Conservation (phyloP, 2,113 vertebrate genomes). For the Etheostoma spectabile region DNA sequence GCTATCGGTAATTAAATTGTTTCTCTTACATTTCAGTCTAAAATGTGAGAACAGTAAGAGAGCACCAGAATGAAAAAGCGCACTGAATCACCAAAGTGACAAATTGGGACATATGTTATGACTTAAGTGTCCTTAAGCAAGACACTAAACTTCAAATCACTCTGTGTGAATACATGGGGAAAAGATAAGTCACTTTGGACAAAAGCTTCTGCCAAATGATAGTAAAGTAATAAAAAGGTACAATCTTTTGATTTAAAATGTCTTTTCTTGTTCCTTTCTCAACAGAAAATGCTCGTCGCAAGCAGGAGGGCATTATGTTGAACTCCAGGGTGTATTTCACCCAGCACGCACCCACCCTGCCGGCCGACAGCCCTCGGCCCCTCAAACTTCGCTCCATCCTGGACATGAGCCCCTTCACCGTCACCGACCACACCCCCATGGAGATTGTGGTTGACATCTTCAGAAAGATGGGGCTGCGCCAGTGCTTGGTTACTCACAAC, state of each 20-base stretch:
- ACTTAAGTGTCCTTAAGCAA: not conserved
- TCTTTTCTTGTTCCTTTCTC: not conserved
- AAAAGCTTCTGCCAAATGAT: not conserved
- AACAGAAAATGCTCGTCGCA: slow-evolving; percentile 95
- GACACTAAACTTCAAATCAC: no score
- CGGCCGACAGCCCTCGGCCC: slow-evolving; percentile 96
- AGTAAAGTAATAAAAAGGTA: not conserved
- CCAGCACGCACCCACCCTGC: slow-evolving; percentile 96
- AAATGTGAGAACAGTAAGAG: not conserved
- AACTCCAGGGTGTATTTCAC: slow-evolving; percentile 97
- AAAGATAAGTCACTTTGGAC: not conserved
- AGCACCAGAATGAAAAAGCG: not conserved
- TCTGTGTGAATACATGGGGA: not conserved
- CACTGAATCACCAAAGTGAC: not conserved
- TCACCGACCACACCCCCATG: slow-evolving; percentile 99
- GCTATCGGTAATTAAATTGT: slow-evolving; percentile 89
- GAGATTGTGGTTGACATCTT: slow-evolving; percentile 99
- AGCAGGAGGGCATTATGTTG: slow-evolving; percentile 96
- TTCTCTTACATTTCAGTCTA: no score
- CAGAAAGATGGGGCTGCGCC: slow-evolving; percentile 96
- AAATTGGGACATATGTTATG: not conserved
- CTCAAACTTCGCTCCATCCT: slow-evolving; percentile 97
- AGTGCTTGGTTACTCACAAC: slow-evolving; percentile 99
- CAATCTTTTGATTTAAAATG: not conserved
- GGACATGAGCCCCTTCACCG: slow-evolving; percentile 99